Percentiles rank a stretch among this genome's conserved stretches.
phyloP scores from a whole-genome alignment of 2,888 invertebrate species.

The Macrophya annulata region DNA sequence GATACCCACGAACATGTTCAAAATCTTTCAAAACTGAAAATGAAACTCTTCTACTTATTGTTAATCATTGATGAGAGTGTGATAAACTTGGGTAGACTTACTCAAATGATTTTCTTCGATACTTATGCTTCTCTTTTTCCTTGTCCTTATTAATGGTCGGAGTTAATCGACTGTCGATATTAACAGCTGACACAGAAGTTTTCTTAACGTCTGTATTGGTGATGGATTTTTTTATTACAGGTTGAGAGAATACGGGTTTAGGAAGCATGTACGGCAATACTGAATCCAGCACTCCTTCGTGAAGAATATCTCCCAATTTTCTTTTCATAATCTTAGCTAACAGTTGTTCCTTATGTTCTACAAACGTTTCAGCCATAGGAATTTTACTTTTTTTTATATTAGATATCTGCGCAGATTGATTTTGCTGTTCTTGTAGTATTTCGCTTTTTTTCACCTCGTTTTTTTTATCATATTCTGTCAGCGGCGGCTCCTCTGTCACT shows the following conservation, averaged over 20 bases:
- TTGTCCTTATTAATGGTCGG: slow-evolving; percentile 61
- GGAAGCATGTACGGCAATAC: slow-evolving; percentile 89
- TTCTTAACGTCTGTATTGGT: slow-evolving; percentile 80
- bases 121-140: slow-evolving; percentile 71
- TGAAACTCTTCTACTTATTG: background rate
- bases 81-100: slow-evolving; percentile 64
- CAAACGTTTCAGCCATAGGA: slow-evolving; percentile 49
- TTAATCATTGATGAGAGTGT: slow-evolving; percentile 48
- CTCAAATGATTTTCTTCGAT: slow-evolving; percentile 71
- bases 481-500: slow-evolving; percentile 17
- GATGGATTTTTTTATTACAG: slow-evolving; percentile 81
- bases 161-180: slow-evolving; percentile 64
- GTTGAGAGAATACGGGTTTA: slow-evolving; percentile 82
- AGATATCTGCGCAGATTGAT: slow-evolving; percentile 34
- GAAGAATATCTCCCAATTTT: slow-evolving; percentile 84
- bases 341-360: slow-evolving; percentile 66
- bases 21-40: background rate
- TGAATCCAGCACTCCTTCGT: slow-evolving; percentile 92
- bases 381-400: slow-evolving; percentile 58
- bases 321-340: slow-evolving; percentile 75
- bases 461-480: slow-evolving; percentile 1
- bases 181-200: slow-evolving; percentile 77
- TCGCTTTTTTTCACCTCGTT: slow-evolving; percentile 17
- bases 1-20: too few relatives aligned
- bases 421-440: slow-evolving; percentile 2